Percentiles rank a stretch among this genome's conserved stretches.
Conservation (phyloP, 2,888 invertebrate genomes). For the Acleris cristana region DNA sequence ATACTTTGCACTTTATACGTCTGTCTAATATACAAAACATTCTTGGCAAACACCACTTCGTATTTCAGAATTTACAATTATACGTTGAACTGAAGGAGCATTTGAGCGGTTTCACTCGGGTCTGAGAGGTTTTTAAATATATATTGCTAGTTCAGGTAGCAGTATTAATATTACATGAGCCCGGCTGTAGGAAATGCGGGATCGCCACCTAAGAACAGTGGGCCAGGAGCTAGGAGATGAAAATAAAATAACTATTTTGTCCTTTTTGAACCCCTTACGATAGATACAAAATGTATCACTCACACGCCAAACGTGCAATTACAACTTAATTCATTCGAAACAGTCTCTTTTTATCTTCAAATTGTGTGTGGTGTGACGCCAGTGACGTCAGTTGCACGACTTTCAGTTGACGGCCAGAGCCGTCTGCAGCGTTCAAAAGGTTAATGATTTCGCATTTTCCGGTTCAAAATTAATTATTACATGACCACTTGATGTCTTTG, state of each 20-base stretch:
- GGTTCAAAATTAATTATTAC: not conserved
- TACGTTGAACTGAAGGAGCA: constrained; percentile 33
- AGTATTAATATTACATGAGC: constrained; percentile 38
- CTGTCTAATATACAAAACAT: not conserved
- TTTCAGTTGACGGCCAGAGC: too few species aligned
- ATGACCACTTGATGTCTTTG: too few species aligned
- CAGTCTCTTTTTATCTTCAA: too few species aligned
- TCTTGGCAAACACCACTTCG: constrained; percentile 3
- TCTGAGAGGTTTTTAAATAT: constrained; percentile 37
- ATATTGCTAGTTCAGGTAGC: constrained; percentile 36
- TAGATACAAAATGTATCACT: too few species aligned
- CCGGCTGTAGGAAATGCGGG: constrained; percentile 31
- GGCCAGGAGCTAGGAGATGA: constrained; percentile 15
- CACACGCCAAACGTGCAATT: too few species aligned
- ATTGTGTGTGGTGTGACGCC: too few species aligned
- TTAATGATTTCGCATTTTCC: not conserved
- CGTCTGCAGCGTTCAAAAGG: too few species aligned
- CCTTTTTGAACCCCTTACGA: too few species aligned
- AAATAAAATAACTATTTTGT: not conserved
- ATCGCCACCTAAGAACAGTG: constrained; percentile 35
- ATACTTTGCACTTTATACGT: too few species aligned
- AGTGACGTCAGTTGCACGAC: too few species aligned
- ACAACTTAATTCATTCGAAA: too few species aligned
- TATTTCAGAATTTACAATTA: constrained; percentile 32
- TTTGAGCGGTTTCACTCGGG: constrained; percentile 33